Evolutionary conservation across 2,888 invertebrate species (phyloP).

Genomic region (Odontocolon sp.): DNA sequence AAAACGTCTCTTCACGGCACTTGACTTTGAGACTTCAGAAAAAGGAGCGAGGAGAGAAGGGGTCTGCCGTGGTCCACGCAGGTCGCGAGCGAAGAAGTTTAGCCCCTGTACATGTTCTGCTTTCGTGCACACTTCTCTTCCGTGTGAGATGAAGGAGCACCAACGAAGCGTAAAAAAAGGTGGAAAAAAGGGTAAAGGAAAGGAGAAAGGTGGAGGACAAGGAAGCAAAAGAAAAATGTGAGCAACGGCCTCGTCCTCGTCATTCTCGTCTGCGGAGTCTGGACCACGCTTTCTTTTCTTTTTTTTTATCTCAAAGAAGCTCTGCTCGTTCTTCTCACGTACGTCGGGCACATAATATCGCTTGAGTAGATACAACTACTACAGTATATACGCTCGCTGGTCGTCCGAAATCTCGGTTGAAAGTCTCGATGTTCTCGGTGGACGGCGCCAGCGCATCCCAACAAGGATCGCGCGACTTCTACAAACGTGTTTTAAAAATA

Average conservation of each 20-base stretch:
- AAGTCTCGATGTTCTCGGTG: slow-evolving; percentile 17
- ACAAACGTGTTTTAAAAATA: slow-evolving; percentile 45
- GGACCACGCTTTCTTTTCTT: background rate
- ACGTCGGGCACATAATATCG: background rate
- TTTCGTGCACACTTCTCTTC: background rate
- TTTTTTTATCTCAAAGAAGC: background rate
- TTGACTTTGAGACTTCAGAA: slow-evolving; percentile 55
- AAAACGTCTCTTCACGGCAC: slow-evolving; percentile 61
- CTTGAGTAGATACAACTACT: no score
- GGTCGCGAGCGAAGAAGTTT: slow-evolving; percentile 31
- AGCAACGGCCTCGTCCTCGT: slow-evolving; percentile 18
- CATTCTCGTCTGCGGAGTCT: slow-evolving; percentile 14
- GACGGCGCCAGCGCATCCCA: slow-evolving; percentile 44
- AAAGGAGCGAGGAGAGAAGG: background rate
- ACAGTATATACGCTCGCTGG: background rate
- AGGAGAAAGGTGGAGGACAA: slow-evolving; percentile 22
- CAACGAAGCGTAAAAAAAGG: slow-evolving; percentile 21
- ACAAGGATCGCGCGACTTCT: slow-evolving; percentile 36
- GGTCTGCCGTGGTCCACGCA: slow-evolving; percentile 9
- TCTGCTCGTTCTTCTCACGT: slow-evolving; percentile 3
- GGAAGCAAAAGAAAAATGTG: slow-evolving; percentile 34
- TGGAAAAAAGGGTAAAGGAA: slow-evolving; percentile 18
- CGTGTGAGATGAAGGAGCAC: slow-evolving; percentile 1
- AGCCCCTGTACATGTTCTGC: background rate
- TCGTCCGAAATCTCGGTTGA: slow-evolving; percentile 30